Evolutionary conservation across 2,797 vertebrate species (phyloP), one percentile per base, ranked within the genome.

Genomic region (Chloroceryle amazona): DNA sequence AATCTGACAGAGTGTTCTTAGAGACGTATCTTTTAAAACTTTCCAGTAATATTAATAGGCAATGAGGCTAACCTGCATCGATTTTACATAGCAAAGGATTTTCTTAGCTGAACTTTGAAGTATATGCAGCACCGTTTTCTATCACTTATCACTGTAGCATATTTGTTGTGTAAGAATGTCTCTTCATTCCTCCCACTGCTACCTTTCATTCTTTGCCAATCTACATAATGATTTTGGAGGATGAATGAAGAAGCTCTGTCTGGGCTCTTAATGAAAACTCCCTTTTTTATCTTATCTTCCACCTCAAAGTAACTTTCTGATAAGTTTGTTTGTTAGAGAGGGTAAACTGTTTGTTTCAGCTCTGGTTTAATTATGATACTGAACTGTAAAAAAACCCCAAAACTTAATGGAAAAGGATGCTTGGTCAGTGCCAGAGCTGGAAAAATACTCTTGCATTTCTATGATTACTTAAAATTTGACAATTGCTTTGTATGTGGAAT

Each of bases 161-260:
- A 46, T 89, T 95, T 97, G 60, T 96, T 97, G 74, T 81, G 10
- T 83, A 90, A 97, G 94, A 94, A 89, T 81, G 79, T 93, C 81
- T 94, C 86, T 95, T 93, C 83, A 95, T 96, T 97, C 80, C 85
- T 95, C 62, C 95, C 83, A 33, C 81, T 65, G 22, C 80, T 95
- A 93, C 81, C 75, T 97, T 96, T 91, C 63, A 76, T 95, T 95
- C 66, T 81, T 81, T 84, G 41, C 73, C 74, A 84, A 71, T 89
- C 62, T 94, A 60, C 31, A 60, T 93, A 81, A 88, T 61, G 62
- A 70, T 86, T 90, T 75, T 84, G 58, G 65, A 95, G 85, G 51
- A 81, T 93, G 73, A 94, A 78, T 81, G 82, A 91, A 87, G 72
- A 74, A 72, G 51, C 13, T 86, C 18, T 90, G 47, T 76, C 83